Base-by-base conservation (phyloP, 2,113 vertebrate species). In the Rutilus rutilus region DNA sequence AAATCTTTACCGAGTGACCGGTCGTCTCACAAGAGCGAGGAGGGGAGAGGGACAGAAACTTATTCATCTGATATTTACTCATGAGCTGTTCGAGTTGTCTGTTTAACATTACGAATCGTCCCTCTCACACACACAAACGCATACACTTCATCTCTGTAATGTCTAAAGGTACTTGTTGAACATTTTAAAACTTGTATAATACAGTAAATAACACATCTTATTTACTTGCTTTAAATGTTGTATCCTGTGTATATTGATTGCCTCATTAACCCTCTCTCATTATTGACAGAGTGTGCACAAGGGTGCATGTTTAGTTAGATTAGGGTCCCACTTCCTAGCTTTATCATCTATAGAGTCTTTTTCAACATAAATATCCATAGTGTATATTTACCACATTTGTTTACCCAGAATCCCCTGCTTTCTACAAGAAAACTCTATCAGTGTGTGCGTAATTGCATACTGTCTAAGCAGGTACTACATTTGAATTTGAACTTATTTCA, bases 1-100 rank as follows among this genome's bases (percentile, higher is more conserved):
- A 94, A 95, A 95, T 95, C 95, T 93, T 94, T 95, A 91, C 91
- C 85, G 90, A 82, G 57, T 88, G 85, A 93, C 92, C 91, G 91
- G 92, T 94, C 93, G 93, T 92, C 64, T 57, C 84, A 85, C 79
- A 79, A 65, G 12, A 27, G 23, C 78, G 30, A 84, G 65, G 78
- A 36, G 62, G 76, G 21, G 57, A 5, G 52, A 42, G 39, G 83
- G 6, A 77, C 0, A 76, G 2, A n/a, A 88, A 85, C 52, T 25
- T 78, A 90, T 90, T 88, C 78, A 91, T 93, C 89, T 87, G 86
- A 15, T 74, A 90, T 76, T 85, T 78, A 36, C 69, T 19, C n/a
- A 64, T 30, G 30, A 59, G 74, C 76, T 74, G 65, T 87, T 33
- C 10, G 30, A 33, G 19, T 69, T 50, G 74, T 65, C n/a, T 60